A percentile compares a stretch with the other conserved stretches of the same genome.
Conservation (phyloP, 2,888 invertebrate species). For the Pollenia griseotomentosa region DNA sequence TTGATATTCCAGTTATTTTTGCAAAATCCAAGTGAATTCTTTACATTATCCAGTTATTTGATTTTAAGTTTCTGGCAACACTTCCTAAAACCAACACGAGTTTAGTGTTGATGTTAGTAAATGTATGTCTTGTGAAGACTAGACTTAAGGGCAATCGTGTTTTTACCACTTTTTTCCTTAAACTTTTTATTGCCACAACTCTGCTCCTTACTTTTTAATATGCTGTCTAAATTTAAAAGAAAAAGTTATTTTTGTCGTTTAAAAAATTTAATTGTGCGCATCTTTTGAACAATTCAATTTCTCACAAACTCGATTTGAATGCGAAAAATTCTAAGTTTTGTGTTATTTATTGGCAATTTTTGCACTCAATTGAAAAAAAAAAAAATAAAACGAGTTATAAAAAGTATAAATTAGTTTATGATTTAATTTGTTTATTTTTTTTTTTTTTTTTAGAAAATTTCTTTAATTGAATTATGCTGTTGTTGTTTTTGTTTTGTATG, state of each 20-base stretch:
- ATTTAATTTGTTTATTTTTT: constrained; percentile 13
- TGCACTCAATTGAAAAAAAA: not conserved
- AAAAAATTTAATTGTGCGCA: constrained; percentile 24
- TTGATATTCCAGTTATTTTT: too few species aligned
- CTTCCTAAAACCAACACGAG: too few species aligned
- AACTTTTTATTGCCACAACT: not conserved
- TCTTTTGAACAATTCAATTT: constrained; percentile 32
- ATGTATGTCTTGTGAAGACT: too few species aligned
- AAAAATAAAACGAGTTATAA: not conserved
- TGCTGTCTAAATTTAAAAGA: not conserved
- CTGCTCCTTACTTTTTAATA: not conserved
- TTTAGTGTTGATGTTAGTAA: too few species aligned
- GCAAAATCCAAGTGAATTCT: too few species aligned
- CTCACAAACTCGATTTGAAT: constrained; percentile 20
- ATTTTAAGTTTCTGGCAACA: too few species aligned
- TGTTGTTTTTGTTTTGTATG: not conserved
- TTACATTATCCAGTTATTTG: too few species aligned
- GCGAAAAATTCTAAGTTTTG: not conserved
- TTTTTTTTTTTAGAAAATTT: constrained; percentile 16
- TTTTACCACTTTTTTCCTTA: not conserved
- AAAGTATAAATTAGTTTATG: constrained; percentile 50
- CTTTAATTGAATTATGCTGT: constrained; percentile 45
- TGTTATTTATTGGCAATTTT: constrained; percentile 20
- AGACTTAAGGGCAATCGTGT: too few species aligned
- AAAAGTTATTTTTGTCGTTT: not conserved